phyloP scores from a whole-genome alignment of 37 sponge, comb jelly and placozoan species.

The Beroe forskalii region DNA sequence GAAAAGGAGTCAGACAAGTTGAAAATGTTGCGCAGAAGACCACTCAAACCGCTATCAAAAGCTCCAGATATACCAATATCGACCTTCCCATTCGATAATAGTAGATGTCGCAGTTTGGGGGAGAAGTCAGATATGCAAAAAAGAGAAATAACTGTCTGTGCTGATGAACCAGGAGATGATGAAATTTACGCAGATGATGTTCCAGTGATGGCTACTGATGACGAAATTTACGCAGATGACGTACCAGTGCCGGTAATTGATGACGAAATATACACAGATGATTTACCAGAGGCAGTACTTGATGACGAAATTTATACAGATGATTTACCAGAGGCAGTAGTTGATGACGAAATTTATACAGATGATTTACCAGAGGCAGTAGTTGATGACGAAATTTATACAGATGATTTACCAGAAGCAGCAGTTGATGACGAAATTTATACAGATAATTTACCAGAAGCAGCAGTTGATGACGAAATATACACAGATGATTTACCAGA shows the following conservation, averaged over 20 bases:
- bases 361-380: not conserved
- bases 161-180: not conserved
- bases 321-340: not conserved
- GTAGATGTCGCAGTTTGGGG: too few relatives aligned
- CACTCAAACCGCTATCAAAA: not conserved
- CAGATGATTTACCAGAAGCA: not conserved
- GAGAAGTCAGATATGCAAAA: too few relatives aligned
- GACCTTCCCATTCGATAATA: not conserved
- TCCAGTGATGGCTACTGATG: not conserved
- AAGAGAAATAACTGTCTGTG: too few relatives aligned
- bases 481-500: not conserved
- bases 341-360: not conserved
- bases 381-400: not conserved
- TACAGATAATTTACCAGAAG: not conserved
- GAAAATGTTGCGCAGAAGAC: not conserved
- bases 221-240: constrained; percentile 3
- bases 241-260: not conserved
- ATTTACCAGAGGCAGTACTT: not conserved
- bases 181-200: constrained; percentile 17
- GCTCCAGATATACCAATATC: not conserved
- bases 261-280: not conserved
- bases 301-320: not conserved
- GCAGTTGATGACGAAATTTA: not conserved
- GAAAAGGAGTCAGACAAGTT: too few relatives aligned
- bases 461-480: not conserved